Evolutionary conservation across 2,797 vertebrate species (phyloP).

Genomic region (Falco cherrug): DNA sequence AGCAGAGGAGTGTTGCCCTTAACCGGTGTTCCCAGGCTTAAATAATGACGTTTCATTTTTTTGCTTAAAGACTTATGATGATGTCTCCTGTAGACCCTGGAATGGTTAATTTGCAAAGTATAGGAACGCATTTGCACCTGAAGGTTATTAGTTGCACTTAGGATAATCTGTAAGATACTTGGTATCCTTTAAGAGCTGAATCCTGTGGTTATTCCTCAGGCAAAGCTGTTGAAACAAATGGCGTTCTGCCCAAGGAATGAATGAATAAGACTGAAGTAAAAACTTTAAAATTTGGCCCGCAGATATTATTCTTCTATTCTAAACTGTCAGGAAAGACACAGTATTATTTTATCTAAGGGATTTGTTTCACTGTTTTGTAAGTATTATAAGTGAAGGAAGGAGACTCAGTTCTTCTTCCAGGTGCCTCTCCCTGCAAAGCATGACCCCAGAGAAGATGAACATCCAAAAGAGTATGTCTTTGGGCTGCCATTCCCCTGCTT

Average conservation of each 20-base stretch:
- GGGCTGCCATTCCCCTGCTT: background rate
- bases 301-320: background rate
- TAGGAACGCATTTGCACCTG: background rate
- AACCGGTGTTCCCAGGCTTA: conserved; percentile 19
- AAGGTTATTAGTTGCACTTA: background rate
- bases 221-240: conserved; percentile 1
- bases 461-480: background rate
- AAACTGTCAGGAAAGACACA: background rate
- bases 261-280: background rate
- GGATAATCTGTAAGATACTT: background rate
- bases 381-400: background rate
- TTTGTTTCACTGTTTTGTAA: background rate
- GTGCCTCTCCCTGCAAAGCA: background rate
- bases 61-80: background rate
- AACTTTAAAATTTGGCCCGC: background rate
- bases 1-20: background rate
- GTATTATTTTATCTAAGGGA: background rate
- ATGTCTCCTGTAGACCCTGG: background rate
- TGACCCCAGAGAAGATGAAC: background rate
- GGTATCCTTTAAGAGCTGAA: background rate
- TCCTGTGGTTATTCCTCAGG: background rate
- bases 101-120: background rate
- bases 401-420: background rate
- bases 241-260: background rate
- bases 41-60: conserved; percentile 3